A percentile compares a stretch with the other conserved stretches of the same genome.
Conservation (phyloP, 1,140 invertebrate species). For the Chionoecetes opilio region DNA sequence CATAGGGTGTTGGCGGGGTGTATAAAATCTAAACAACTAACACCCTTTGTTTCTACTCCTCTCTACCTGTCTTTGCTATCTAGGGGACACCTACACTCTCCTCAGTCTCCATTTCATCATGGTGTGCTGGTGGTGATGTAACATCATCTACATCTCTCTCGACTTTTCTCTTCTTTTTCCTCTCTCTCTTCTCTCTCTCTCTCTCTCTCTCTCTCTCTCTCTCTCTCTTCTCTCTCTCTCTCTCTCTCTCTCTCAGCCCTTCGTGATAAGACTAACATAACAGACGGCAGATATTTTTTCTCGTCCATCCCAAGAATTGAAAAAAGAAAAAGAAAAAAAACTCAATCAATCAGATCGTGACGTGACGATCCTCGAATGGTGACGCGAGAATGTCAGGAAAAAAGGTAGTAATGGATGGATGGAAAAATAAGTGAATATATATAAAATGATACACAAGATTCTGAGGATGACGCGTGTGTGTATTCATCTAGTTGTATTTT, state of each 20-base stretch:
- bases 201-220: neutral
- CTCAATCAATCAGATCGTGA: neutral
- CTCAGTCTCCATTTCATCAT: too few relatives aligned
- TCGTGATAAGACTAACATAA: neutral
- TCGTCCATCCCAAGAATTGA: neutral
- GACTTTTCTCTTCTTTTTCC: neutral
- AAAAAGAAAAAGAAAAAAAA: neutral
- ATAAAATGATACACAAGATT: neutral
- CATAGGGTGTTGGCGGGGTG: too few relatives aligned
- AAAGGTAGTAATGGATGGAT: neutral
- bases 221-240: neutral
- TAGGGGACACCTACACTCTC: too few relatives aligned
- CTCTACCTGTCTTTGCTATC: too few relatives aligned
- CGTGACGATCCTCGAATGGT: neutral
- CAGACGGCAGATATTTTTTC: neutral
- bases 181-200: neutral
- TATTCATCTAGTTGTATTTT: too few relatives aligned
- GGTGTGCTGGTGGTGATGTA: too few relatives aligned
- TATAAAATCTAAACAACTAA: too few relatives aligned
- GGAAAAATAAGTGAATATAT: neutral
- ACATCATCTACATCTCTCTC: neutral
- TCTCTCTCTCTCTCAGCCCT: neutral
- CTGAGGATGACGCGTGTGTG: conserved; percentile 3
- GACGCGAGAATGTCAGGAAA: neutral
- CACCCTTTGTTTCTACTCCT: too few relatives aligned